Percentiles rank a stretch among this genome's conserved stretches.
Conservation (phyloP, 1,140 invertebrate genomes). For the Cydia fagiglandana region DNA sequence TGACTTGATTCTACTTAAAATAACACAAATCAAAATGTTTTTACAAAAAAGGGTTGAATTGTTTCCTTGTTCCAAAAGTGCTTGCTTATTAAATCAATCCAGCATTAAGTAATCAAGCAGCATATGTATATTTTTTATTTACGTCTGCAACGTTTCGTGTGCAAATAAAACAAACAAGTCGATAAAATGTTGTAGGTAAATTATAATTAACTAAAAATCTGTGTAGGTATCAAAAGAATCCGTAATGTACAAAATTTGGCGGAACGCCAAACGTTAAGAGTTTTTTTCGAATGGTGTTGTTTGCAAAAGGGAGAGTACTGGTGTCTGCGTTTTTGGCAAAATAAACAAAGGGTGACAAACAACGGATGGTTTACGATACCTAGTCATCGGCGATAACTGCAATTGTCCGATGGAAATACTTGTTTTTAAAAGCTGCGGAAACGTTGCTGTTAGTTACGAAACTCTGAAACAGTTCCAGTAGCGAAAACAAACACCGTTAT, state of each 20-base stretch:
- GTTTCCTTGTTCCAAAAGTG: no score
- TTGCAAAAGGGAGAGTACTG: not conserved
- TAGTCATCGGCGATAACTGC: not conserved
- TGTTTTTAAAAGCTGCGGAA: not conserved
- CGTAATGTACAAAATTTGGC: constrained; percentile 3
- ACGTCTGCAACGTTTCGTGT: no score
- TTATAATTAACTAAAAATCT: not conserved
- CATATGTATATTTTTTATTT: no score
- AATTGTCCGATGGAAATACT: not conserved
- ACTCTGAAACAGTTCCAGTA: not conserved
- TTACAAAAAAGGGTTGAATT: no score
- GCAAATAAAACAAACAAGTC: no score
- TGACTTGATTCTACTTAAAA: no score
- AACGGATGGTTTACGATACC: constrained; percentile 26
- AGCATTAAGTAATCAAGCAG: no score
- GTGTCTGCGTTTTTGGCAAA: constrained; percentile 12
- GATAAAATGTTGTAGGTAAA: no score
- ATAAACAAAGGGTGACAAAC: constrained; percentile 29
- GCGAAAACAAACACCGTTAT: not conserved
- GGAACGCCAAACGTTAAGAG: constrained; percentile 5
- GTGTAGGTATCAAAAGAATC: not conserved
- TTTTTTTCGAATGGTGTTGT: constrained; percentile 13
- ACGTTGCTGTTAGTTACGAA: not conserved
- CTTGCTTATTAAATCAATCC: no score
- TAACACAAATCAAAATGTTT: no score